These are phyloP conservation scores for Phataginus tricuspis DNA, from an alignment of 2,797 vertebrate species.

Conservation along the genomic window DNA sequence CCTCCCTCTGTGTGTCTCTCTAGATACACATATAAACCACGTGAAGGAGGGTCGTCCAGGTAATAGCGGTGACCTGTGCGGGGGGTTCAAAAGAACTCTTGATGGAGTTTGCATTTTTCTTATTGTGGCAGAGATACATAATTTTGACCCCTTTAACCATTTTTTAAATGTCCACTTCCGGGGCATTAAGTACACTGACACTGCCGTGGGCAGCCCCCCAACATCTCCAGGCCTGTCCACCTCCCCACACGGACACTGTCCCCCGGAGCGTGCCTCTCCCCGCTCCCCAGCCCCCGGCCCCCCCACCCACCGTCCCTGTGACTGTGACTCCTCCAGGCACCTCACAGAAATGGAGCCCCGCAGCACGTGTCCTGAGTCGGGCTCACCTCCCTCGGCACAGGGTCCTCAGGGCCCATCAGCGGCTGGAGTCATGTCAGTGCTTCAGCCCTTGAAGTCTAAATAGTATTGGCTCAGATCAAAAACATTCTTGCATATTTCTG, in stretches of 20 bases:
- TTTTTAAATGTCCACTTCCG: neutral
- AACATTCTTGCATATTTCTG: fast-evolving
- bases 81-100: neutral
- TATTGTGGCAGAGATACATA: neutral
- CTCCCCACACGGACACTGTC: neutral
- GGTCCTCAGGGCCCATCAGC: fast-evolving
- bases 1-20: fast-evolving
- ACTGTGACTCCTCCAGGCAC: too few relatives aligned
- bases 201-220: fast-evolving
- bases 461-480: neutral
- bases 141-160: neutral
- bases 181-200: neutral
- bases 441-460: neutral
- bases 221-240: neutral
- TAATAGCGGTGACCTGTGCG: fast-evolving
- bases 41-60: too few relatives aligned
- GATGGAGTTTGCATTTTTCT: neutral
- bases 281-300: neutral
- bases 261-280: neutral
- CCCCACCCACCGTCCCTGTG: neutral
- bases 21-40: fast-evolving
- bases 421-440: fast-evolving
- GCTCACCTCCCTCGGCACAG: fast-evolving
- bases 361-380: neutral
- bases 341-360: neutral